Evolutionary conservation across 1,140 invertebrate genomes (phyloP), one percentile per base, ranked within the genome.

Genomic region (Ganaspis sp.): DNA sequence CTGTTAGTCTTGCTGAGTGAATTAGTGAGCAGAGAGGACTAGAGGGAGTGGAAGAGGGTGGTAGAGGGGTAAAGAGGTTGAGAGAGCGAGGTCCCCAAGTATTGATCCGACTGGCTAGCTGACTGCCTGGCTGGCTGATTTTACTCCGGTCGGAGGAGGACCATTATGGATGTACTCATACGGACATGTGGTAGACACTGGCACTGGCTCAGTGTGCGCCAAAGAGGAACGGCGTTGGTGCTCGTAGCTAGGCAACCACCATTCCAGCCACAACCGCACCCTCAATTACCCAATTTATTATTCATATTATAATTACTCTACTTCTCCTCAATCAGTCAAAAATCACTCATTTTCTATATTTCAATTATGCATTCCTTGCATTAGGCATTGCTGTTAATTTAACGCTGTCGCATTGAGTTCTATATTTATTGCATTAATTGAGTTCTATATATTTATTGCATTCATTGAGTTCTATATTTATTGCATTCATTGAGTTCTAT

Each of bases 241-340:
- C 86, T 80, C 81, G 87, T 87, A 84, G 77, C 87, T 83, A 83
- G 79, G 87, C 86, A 88, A 88, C n/a, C 86, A 84, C 84, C 82
- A 87, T 87, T 88, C 84, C 80, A 87, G 79, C 81, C 79, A 81
- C 83, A 85, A 88, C 86, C 87, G 86, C 87, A 87, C 87, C 87
- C 87, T 86, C 83, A 83, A 83, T 87, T 83, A 80, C 83, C 83
- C 87, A 85, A 88, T 88, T 87, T 87, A 87, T 88, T 87, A 87
- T 87, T 88, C 87, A 88, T 88, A 83, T 79, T 81, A 81, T 83
- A 82, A 85, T 81, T 72, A 72, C 53, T 76, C 78, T 53, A 58
- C 73, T n/a, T n/a, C n/a, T n/a, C n/a, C n/a, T n/a, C n/a, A n/a
- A n/a, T n/a, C n/a, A n/a, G n/a, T n/a, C n/a, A n/a, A n/a, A n/a